Base-by-base conservation (phyloP, 2,888 invertebrate genomes). In the Sesia bembeciformis region DNA sequence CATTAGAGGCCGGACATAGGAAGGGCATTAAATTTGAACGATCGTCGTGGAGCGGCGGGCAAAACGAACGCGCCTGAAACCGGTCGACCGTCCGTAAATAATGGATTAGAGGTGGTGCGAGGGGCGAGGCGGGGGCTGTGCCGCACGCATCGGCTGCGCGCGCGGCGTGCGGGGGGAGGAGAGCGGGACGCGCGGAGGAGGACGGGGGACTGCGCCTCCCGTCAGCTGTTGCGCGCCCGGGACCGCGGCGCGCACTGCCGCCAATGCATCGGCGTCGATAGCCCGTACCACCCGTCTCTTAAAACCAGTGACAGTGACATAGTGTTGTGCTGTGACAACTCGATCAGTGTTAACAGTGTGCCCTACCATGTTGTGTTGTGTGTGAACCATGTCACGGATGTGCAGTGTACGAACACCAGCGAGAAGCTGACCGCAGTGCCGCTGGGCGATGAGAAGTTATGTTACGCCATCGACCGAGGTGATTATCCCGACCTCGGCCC, bases 191-290 rank as follows among this genome's bases (percentile, higher is more conserved):
- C 59, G 65, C 54, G n/a, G 55, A 64, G 61, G 67, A 70, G 68
- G 66, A 60, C 72, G 68, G 81, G 77, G 78, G 77, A 66, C 77
- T 80, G 85, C 82, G 84, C 83, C 86, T 85, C 87, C 86, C 84
- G 86, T 87, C 88, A 89, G 88, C 88, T 89, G 88, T 89, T 89
- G 88, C 88, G 86, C 81, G 86, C 72, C 80, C 84, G 83, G 84
- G 84, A 84, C 75, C 81, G 81, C 79, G 76, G 76, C 79, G 67
- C 79, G 67, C 78, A 70, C 72, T 72, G 74, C 78, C 77, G 81
- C 82, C 85, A 87, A 86, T 88, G 87, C 88, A 88, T 80, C 84
- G 82, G 80, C 81, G 85, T 76, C 76, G 81, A 78, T 76, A 80
- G 82, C 77, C 81, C 78, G 71, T 67, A 63, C 60, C 63, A 68